These are phyloP conservation scores for Semotilus atromaculatus DNA, from an alignment of 2,797 vertebrate genomes.

Conservation along the genomic window DNA sequence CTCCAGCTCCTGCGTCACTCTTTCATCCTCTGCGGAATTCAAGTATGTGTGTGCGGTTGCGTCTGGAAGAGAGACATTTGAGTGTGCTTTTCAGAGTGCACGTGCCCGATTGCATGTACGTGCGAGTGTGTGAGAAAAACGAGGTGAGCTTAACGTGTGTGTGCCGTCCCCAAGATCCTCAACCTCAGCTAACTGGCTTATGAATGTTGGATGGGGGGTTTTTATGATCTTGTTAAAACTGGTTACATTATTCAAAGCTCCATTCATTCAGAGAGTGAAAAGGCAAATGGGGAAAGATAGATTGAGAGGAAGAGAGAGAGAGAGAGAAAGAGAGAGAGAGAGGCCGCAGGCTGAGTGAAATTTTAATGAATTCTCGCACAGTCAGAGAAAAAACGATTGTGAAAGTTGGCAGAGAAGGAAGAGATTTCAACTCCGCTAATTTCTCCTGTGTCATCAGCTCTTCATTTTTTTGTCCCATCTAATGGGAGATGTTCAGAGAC, in stretches of 20 bases:
- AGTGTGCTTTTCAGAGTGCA: not conserved
- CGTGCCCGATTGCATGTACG: conserved; percentile 14
- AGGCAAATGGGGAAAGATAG: conserved; percentile 18
- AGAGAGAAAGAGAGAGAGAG: conserved; percentile 39
- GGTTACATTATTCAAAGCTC: conserved; percentile 82
- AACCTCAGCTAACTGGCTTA: conserved; percentile 77
- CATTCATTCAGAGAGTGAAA: conserved; percentile 72
- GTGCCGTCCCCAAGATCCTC: conserved; percentile 66
- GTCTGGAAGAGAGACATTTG: conserved; percentile 23
- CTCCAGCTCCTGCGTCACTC: conserved; percentile 50
- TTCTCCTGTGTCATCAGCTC: conserved; percentile 48
- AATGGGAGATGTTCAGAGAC: conserved; percentile 21
- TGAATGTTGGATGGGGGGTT: conserved; percentile 80
- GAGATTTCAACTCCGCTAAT: conserved; percentile 44
- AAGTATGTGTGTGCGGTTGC: conserved; percentile 19
- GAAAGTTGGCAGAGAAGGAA: conserved; percentile 70
- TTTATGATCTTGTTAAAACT: conserved; percentile 83
- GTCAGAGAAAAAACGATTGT: conserved; percentile 58
- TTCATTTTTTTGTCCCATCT: conserved; percentile 21
- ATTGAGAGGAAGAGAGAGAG: conserved; percentile 32
- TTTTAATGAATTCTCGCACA: conserved; percentile 72
- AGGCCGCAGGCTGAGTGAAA: conserved; percentile 71
- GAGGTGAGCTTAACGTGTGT: conserved; percentile 22
- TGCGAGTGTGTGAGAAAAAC: conserved; percentile 21
- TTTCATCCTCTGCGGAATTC: conserved; percentile 49